Percentiles rank a stretch among this genome's conserved stretches.
phyloP scores from a whole-genome alignment of 2,797 vertebrate species.

The Manis javanica region DNA sequence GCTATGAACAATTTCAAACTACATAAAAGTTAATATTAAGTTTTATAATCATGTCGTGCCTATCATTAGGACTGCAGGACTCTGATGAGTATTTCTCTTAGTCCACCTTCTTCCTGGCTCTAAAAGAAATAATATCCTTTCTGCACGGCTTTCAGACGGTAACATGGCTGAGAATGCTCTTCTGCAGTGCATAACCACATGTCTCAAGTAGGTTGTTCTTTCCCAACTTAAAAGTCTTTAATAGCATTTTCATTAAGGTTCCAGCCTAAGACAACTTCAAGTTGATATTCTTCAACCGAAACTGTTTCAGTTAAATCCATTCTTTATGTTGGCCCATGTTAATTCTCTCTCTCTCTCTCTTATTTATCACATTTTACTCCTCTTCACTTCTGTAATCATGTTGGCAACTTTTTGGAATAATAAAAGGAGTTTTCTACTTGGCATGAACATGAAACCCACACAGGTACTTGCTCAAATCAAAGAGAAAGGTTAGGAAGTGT shows the following conservation, averaged over 20 bases:
- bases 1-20: neutral
- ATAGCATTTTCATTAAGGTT: conserved; percentile 16
- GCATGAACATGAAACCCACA: neutral
- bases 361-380: neutral
- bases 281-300: neutral
- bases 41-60: neutral
- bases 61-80: neutral
- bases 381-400: neutral
- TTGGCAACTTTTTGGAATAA: neutral
- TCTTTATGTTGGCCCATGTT: neutral
- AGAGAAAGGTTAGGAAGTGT: neutral
- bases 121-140: neutral
- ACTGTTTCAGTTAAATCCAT: neutral
- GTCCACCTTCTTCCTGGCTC: neutral
- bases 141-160: neutral
- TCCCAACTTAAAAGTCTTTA: neutral
- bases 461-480: neutral
- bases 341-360: neutral
- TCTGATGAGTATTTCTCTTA: neutral
- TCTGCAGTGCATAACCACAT: neutral
- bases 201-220: neutral
- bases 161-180: neutral
- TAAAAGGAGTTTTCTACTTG: neutral
- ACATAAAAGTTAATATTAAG: neutral
- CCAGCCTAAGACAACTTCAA: neutral